phyloP scores from a whole-genome alignment of 2,888 invertebrate species.

The Spisula solida region DNA sequence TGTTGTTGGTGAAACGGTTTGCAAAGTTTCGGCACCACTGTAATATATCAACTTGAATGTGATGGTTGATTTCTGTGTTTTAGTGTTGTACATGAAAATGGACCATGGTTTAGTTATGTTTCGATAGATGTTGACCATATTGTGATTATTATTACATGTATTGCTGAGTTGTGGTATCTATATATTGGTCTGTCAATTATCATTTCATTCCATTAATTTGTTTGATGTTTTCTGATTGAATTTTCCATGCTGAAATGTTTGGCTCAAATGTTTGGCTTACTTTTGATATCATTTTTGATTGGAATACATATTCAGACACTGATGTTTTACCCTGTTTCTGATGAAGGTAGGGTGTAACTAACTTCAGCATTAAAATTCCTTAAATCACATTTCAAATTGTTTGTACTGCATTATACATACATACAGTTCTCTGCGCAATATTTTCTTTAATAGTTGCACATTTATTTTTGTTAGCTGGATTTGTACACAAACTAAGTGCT shows the following conservation, averaged over 20 bases:
- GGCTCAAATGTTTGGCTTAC: background rate
- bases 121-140: background rate
- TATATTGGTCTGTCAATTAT: background rate
- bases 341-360: too few species aligned
- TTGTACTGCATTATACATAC: too few species aligned
- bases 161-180: conserved; percentile 15
- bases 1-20: too few species aligned
- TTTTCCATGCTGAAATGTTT: background rate
- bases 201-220: conserved; percentile 13
- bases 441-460: background rate
- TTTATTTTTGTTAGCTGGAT: background rate
- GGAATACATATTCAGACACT: too few species aligned
- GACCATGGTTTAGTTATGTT: conserved; percentile 12
- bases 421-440: background rate
- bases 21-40: too few species aligned
- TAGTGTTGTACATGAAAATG: conserved; percentile 1
- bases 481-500: conserved; percentile 5
- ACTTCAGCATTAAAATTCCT: too few species aligned
- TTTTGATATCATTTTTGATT: too few species aligned
- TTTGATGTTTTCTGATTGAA: background rate
- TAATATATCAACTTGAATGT: background rate
- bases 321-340: too few species aligned
- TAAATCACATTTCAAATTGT: too few species aligned
- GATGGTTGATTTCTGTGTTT: background rate
- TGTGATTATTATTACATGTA: conserved; percentile 9